Percentiles rank a stretch among this genome's conserved stretches.
phyloP scores from a whole-genome alignment of 2,113 vertebrate genomes.

The Boulengerochromis microlepis region DNA sequence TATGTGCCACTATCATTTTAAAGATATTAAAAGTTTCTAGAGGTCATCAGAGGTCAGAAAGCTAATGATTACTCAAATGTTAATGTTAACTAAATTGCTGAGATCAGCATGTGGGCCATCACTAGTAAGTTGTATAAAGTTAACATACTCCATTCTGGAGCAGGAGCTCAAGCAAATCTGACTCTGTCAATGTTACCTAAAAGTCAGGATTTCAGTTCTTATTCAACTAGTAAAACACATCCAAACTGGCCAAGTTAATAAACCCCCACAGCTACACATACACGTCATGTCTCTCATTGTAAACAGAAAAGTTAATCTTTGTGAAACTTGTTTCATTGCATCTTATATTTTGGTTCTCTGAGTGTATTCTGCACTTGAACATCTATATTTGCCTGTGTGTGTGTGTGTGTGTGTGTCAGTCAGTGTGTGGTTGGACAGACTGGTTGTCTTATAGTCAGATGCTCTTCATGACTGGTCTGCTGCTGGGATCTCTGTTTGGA shows the following conservation, averaged over 20 bases:
- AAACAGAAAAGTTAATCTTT: background rate
- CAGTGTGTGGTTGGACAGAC: conserved; percentile 39
- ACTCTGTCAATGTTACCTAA: background rate
- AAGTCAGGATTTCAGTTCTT: background rate
- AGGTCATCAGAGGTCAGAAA: background rate
- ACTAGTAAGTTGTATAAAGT: background rate
- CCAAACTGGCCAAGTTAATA: background rate
- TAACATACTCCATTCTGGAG: background rate
- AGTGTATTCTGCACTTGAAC: background rate
- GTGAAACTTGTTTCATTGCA: background rate
- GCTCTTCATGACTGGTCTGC: conserved; percentile 56
- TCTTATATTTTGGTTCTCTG: background rate
- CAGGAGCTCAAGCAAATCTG: background rate
- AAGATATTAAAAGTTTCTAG: background rate
- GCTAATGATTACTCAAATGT: background rate
- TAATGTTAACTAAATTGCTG: background rate
- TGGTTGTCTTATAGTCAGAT: conserved; percentile 54
- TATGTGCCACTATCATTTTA: background rate
- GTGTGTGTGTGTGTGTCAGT: conserved; percentile 26
- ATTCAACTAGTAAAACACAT: background rate
- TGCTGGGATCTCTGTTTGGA: conserved; percentile 65
- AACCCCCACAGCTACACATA: background rate
- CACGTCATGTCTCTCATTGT: background rate
- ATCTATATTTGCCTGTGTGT: background rate
- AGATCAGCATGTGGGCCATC: background rate